A percentile compares a stretch with the other conserved stretches of the same genome.
These are phyloP conservation scores for Saturnia japonica DNA, from an alignment of 2,888 invertebrate genomes.

Conservation along the genomic window DNA sequence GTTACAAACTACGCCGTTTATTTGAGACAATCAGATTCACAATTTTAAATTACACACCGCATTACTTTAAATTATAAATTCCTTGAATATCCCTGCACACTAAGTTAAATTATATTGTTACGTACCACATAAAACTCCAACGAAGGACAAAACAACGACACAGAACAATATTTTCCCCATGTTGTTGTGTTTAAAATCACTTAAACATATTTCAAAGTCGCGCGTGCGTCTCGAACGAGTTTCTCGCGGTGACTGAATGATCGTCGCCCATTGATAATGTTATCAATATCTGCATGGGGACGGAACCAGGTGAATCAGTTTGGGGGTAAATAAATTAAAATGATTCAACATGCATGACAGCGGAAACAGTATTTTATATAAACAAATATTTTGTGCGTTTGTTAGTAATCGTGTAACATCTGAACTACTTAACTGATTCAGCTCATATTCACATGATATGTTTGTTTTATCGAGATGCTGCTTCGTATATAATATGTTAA, in stretches of 20 bases:
- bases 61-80: background rate
- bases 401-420: too few relatives aligned
- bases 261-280: constrained; percentile 16
- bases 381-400: too few relatives aligned
- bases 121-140: constrained; percentile 11
- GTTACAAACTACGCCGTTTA: background rate
- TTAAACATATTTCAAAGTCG: constrained; percentile 11
- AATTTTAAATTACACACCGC: background rate
- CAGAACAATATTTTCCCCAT: constrained; percentile 12
- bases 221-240: constrained; percentile 8
- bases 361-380: too few relatives aligned
- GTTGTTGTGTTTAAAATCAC: constrained; percentile 15
- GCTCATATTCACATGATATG: too few relatives aligned
- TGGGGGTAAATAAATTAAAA: background rate
- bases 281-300: constrained; percentile 14
- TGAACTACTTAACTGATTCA: too few relatives aligned
- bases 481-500: too few relatives aligned
- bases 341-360: too few relatives aligned
- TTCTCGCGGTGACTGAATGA: constrained; percentile 16
- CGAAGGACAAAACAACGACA: background rate
- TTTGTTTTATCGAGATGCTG: too few relatives aligned
- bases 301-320: background rate
- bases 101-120: background rate
- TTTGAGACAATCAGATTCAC: background rate
- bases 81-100: background rate